These are phyloP conservation scores for Myiothlypis coronata DNA, from an alignment of 2,797 vertebrate species.

Conservation along the genomic window DNA sequence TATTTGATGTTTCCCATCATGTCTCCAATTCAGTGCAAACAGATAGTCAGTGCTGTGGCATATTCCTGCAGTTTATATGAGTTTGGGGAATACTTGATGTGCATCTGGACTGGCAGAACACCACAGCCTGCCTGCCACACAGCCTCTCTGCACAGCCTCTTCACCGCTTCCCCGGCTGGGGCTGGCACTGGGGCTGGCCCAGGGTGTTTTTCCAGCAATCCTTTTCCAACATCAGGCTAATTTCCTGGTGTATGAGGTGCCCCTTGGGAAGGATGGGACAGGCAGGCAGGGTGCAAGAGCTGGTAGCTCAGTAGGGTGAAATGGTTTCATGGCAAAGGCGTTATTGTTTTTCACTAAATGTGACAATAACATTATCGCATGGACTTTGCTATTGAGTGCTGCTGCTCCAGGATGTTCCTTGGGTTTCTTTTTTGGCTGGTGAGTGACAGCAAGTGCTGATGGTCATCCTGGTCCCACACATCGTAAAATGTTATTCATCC, in stretches of 20 bases:
- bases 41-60: neutral
- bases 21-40: neutral
- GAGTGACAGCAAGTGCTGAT: neutral
- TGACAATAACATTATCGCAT: rapidly evolving
- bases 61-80: neutral
- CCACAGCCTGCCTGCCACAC: neutral
- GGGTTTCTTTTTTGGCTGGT: neutral
- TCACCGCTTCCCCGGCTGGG: rapidly evolving
- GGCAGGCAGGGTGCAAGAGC: neutral
- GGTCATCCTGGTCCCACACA: neutral
- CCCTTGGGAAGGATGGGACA: neutral
- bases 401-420: neutral
- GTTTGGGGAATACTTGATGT: neutral
- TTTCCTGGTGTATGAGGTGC: rapidly evolving
- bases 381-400: rapidly evolving
- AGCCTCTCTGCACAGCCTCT: neutral
- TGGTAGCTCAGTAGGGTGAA: neutral
- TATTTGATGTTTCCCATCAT: neutral
- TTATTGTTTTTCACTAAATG: neutral
- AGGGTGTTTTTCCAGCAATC: neutral
- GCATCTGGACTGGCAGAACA: neutral
- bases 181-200: rapidly evolving
- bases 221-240: neutral
- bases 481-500: neutral
- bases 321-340: rapidly evolving